These are phyloP conservation scores for Speoplatyrhinus poulsoni DNA, from an alignment of 2,113 vertebrate species.

Conservation along the genomic window DNA sequence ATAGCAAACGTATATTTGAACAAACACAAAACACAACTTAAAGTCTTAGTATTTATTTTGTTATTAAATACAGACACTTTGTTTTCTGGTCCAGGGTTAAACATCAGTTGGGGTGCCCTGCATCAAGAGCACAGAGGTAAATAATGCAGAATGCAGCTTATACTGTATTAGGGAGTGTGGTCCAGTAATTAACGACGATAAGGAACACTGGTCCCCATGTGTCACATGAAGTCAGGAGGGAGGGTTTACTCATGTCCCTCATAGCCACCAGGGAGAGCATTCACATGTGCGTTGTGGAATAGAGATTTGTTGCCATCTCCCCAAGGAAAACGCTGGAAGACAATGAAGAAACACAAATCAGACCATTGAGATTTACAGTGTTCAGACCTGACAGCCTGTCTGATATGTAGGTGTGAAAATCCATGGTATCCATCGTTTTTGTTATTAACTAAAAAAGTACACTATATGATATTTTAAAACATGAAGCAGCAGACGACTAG, in stretches of 20 bases:
- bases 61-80: slow-evolving; percentile 58
- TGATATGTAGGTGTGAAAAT: too few species aligned
- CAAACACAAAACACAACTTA: slow-evolving; percentile 15
- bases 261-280: slow-evolving; percentile 89
- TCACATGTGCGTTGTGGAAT: slow-evolving; percentile 88
- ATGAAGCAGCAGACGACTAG: too few species aligned
- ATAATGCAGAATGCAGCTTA: slow-evolving; percentile 36
- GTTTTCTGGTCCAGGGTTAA: slow-evolving; percentile 64
- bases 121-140: slow-evolving; percentile 60
- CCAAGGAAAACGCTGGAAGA: slow-evolving; percentile 91
- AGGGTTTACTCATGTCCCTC: slow-evolving; percentile 79
- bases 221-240: slow-evolving; percentile 45
- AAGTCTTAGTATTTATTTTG: slow-evolving; percentile 60
- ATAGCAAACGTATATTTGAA: not conserved
- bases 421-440: too few species aligned
- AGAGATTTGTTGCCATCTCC: slow-evolving; percentile 88
- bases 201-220: slow-evolving; percentile 64
- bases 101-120: slow-evolving; percentile 48
- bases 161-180: slow-evolving; percentile 65
- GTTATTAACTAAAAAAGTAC: too few species aligned
- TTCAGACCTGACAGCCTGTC: too few species aligned
- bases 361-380: too few species aligned
- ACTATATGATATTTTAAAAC: too few species aligned
- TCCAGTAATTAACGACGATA: slow-evolving; percentile 55
- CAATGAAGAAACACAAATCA: slow-evolving; percentile 8